These are phyloP conservation scores for Drosophila bifasciata DNA, from an alignment of 1,140 invertebrate species.

Conservation along the genomic window DNA sequence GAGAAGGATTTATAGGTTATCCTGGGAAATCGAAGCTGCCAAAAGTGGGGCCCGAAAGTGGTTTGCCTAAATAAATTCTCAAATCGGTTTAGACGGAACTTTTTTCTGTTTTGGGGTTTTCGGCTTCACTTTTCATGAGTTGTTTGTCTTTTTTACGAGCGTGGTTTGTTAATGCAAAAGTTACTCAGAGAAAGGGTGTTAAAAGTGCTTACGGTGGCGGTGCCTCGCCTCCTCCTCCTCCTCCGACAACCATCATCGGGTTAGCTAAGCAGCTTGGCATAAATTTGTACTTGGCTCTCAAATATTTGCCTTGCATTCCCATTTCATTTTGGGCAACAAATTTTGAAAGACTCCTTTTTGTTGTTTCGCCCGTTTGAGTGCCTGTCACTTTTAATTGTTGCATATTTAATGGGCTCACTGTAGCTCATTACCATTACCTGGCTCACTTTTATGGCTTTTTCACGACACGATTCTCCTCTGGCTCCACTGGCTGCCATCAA, in stretches of 20 bases:
- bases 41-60: constrained; percentile 18
- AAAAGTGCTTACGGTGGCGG: constrained; percentile 29
- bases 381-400: constrained; percentile 77
- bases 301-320: constrained; percentile 61
- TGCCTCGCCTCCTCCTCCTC: too few relatives aligned
- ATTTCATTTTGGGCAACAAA: constrained; percentile 59
- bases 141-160: constrained; percentile 70
- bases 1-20: constrained; percentile 47
- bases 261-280: constrained; percentile 45
- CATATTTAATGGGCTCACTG: constrained; percentile 66
- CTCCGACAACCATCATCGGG: not conserved
- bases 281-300: constrained; percentile 59
- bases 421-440: constrained; percentile 64
- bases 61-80: constrained; percentile 60
- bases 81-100: constrained; percentile 63
- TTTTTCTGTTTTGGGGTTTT: constrained; percentile 16
- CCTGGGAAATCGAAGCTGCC: constrained; percentile 52
- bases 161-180: constrained; percentile 64
- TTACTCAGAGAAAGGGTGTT: constrained; percentile 55
- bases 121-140: constrained; percentile 23
- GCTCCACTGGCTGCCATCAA: constrained; percentile 40
- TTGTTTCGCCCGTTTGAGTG: constrained; percentile 33
- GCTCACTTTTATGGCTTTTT: constrained; percentile 67
- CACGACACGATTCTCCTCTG: constrained; percentile 38
- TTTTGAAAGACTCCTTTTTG: constrained; percentile 53